A percentile compares a stretch with the other conserved stretches of the same genome.
Conservation (phyloP, 1,140 invertebrate species). For the Euschistus heros region DNA sequence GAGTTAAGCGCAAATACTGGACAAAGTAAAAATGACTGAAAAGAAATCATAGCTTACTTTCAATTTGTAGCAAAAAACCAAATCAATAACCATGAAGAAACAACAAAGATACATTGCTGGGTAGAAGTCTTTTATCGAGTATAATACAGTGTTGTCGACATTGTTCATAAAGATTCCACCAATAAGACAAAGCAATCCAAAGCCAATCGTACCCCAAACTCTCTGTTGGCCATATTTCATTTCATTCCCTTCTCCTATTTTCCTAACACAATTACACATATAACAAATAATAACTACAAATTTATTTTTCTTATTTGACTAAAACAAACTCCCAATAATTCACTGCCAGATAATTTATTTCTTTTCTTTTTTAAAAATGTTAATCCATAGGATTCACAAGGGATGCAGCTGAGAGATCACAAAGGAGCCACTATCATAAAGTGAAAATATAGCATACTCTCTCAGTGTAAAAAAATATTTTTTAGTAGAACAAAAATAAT, state of each 20-base stretch:
- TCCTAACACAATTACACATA: not conserved
- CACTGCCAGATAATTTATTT: not conserved
- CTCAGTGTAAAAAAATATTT: not conserved
- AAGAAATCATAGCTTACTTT: slow-evolving; percentile 37
- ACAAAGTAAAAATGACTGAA: too few relatives aligned
- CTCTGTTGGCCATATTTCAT: slow-evolving; percentile 63
- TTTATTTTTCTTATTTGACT: not conserved
- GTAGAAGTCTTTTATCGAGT: slow-evolving; percentile 48
- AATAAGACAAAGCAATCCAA: slow-evolving; percentile 53
- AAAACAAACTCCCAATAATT: not conserved
- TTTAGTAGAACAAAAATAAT: too few relatives aligned
- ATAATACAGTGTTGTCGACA: slow-evolving; percentile 43
- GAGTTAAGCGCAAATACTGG: not conserved
- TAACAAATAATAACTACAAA: not conserved
- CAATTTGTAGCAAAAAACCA: slow-evolving; percentile 44
- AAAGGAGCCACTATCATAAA: too few relatives aligned
- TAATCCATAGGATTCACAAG: not conserved
- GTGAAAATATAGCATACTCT: not conserved
- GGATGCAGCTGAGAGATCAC: not conserved
- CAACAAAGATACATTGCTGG: slow-evolving; percentile 56
- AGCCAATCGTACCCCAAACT: slow-evolving; percentile 68
- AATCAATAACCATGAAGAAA: slow-evolving; percentile 41
- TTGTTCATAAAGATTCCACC: slow-evolving; percentile 46
- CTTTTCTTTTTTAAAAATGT: not conserved
- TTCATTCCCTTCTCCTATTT: slow-evolving; percentile 43